Conservation (phyloP, 2,113 vertebrate species). For the Perca schrenkii region DNA sequence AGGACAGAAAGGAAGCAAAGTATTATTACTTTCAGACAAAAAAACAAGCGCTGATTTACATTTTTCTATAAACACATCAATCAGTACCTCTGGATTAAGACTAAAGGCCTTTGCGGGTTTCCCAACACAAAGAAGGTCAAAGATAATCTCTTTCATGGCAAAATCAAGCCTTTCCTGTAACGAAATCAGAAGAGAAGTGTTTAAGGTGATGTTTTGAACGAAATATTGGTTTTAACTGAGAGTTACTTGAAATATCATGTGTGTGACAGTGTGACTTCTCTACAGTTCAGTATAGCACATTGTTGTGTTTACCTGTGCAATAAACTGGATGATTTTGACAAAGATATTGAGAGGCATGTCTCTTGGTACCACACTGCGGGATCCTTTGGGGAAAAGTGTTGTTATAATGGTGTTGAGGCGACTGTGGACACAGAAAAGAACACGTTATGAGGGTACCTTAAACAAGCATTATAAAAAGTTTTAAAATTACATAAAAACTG, state of each 20-base stretch:
- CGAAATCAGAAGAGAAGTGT: slow-evolving; percentile 28
- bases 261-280: slow-evolving; percentile 11
- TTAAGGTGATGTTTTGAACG: not conserved
- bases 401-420: slow-evolving; percentile 95
- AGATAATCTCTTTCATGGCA: slow-evolving; percentile 99
- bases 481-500: not conserved
- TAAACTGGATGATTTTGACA: slow-evolving; percentile 99
- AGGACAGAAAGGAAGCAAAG: not conserved
- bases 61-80: not conserved
- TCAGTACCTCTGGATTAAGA: slow-evolving; percentile 96
- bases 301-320: slow-evolving; percentile 90
- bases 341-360: slow-evolving; percentile 99
- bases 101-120: slow-evolving; percentile 98
- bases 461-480: not conserved
- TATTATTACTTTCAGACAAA: not conserved
- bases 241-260: not conserved
- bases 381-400: slow-evolving; percentile 98
- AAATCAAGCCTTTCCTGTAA: slow-evolving; percentile 96
- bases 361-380: slow-evolving; percentile 95
- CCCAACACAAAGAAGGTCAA: slow-evolving; percentile 96
- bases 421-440: slow-evolving; percentile 81
- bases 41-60: not conserved
- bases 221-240: not conserved
- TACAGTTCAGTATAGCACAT: not conserved
- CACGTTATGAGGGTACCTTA: not conserved